Base-by-base conservation (phyloP, 1,140 invertebrate species). In the Ptiloglossa arizonensis region DNA sequence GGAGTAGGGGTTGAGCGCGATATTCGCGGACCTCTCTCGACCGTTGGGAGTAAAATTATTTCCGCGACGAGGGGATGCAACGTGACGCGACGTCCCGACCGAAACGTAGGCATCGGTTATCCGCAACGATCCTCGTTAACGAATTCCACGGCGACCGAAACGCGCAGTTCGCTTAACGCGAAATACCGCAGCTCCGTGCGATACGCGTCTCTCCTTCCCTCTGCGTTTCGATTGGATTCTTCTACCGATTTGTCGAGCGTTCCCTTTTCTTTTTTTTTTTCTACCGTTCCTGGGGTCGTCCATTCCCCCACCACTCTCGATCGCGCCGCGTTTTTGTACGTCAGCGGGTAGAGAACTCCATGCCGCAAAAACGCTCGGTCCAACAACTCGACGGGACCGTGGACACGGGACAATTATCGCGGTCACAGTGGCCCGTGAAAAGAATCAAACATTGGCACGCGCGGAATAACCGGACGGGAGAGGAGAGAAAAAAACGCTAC, bases 41-140 rank as follows among this genome's bases (percentile, higher is more conserved):
- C n/a, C n/a, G n/a, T n/a, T n/a, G n/a, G n/a, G n/a, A n/a, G n/a
- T n/a, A n/a, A n/a, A n/a, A n/a, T n/a, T 35, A 70, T 41, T 27
- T 71, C 57, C 22, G 5, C 27, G 27, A 48, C 27, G 27, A 17
- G 11, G 15, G 3, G 24, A 2, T 3, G 15, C 15, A 22, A 24
- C 38, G 1, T 24, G 24, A 6, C n/a, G 22, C 24, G 2, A 5
- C 17, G 13, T 29, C 4, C 15, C 17, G 22, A 3, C 1, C 15
- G 44, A 52, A 59, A 32, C 29, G 68, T 48, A 60, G 32, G 19
- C 24, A 24, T 64, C 59, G 70, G 70, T 73, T 73, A 73, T 73
- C 59, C 70, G 46, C 70, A 73, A 52, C 59, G 24, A 52, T 41
- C 24, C 46, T 62, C 59, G 59, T 73, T 64, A 73, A 73, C 59